Percentiles rank a stretch among this genome's conserved stretches.
Evolutionary conservation across 2,797 vertebrate species (phyloP).

Genomic region (Trematocara caparti): DNA sequence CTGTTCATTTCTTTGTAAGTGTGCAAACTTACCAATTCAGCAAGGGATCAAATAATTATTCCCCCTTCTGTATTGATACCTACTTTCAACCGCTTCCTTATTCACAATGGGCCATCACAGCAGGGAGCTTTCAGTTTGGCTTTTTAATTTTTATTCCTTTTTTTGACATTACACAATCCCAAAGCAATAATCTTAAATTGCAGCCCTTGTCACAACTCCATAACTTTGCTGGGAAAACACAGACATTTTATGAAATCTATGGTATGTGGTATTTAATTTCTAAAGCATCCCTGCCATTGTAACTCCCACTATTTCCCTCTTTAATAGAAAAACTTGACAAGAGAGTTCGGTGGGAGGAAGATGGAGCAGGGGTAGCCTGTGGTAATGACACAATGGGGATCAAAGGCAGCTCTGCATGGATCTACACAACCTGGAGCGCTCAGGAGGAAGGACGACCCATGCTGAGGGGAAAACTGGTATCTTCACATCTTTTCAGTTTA

Average conservation of each 20-base stretch:
- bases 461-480: background rate
- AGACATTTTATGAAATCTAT: background rate
- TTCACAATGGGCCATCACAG: background rate
- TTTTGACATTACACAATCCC: background rate
- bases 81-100: background rate
- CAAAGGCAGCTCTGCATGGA: conserved; percentile 24
- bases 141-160: background rate
- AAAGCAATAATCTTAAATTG: background rate
- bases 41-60: background rate
- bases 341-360: background rate
- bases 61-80: background rate
- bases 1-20: background rate
- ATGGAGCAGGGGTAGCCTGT: conserved; percentile 11
- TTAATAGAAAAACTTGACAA: conserved; percentile 31
- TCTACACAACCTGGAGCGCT: conserved; percentile 19
- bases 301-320: conserved; percentile 8
- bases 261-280: background rate
- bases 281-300: conserved; percentile 3
- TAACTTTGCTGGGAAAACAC: background rate
- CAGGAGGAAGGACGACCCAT: background rate
- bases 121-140: background rate
- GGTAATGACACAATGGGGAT: conserved; percentile 16
- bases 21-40: background rate
- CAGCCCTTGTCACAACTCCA: background rate
- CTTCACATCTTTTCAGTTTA: background rate